Evolutionary conservation across 2,797 vertebrate genomes (phyloP), one percentile per base, ranked within the genome.

Genomic region (Distichodus sexfasciatus): DNA sequence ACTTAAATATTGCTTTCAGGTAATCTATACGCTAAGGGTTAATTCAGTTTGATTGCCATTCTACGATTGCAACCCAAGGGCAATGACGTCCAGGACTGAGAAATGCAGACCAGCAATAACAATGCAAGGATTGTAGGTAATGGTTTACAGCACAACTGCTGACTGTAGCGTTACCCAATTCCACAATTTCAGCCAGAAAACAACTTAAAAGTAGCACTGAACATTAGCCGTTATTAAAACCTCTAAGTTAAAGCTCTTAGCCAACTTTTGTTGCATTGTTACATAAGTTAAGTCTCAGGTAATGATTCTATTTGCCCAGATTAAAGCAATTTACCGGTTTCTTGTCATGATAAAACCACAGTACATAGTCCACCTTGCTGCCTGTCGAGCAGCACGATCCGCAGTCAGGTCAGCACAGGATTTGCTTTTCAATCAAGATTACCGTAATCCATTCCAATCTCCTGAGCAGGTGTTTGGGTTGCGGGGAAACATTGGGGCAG

Each of bases 361-460:
- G 38, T 6, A n/a, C 23, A 26, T 12, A 28, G 14, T 50, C 12
- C 47, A 51, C 47, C 38, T n/a, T 54, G 36, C 29, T n/a, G 15
- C 10, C 17, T 15, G 15, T 28, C 8, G 9, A 48, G 29, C 33
- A 44, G 17, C 26, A 28, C 31, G 55, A 64, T 44, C 48, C 50
- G 38, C 3, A 15, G 19, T 47, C 72, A 58, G 57, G 19, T 41
- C 59, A 33, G 65, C 26, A 83, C 79, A 54, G 50, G 84, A 87
- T 84, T 84, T 84, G 31, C 78, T 72, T 65, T 83, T 79, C 71
- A 69, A 0, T 81, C 70, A 71, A 87, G 89, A 89, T 90, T 90
- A 90, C 72, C 70, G 76, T 88, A 90, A 91, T 90, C 87, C 79
- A 60, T 78, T 81, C 29, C 86, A 89, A 86, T 90, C 87, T 82